A percentile compares a stretch with the other conserved stretches of the same genome.
phyloP scores from a whole-genome alignment of 2,113 vertebrate species.

The Cariama cristata region DNA sequence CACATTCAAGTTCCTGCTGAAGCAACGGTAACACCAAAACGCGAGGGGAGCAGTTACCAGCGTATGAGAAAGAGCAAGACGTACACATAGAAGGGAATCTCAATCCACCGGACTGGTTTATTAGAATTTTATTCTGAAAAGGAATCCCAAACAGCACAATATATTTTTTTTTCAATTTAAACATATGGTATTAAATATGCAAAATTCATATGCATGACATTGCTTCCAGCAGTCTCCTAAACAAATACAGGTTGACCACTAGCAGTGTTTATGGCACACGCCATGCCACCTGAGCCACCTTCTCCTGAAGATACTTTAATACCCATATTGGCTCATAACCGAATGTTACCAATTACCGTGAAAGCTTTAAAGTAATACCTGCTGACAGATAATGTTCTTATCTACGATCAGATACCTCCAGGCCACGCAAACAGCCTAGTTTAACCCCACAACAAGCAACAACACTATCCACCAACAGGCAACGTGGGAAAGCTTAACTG shows the following conservation, averaged over 20 bases:
- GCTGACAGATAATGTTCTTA: not conserved
- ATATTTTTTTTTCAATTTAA: not conserved
- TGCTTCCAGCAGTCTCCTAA: slow-evolving; percentile 47
- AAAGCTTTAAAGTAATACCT: slow-evolving; percentile 20
- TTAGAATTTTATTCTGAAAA: slow-evolving; percentile 49
- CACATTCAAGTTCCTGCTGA: not conserved
- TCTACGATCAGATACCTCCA: not conserved
- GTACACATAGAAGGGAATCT: not conserved
- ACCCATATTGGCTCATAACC: slow-evolving; percentile 20
- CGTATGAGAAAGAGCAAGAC: not conserved
- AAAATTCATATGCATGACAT: not conserved
- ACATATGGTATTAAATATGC: not conserved
- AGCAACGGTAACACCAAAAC: not conserved
- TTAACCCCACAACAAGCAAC: not conserved
- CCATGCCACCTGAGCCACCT: not conserved
- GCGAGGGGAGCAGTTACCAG: not conserved
- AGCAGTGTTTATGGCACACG: slow-evolving; percentile 7
- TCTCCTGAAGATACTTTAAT: slow-evolving; percentile 14
- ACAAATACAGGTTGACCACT: not conserved
- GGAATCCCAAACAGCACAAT: slow-evolving; percentile 26
- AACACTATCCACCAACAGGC: not conserved
- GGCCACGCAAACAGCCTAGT: not conserved
- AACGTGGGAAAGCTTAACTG: not conserved
- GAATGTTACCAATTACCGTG: not conserved
- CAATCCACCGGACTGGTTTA: slow-evolving; percentile 20